Evolutionary conservation across 2,113 vertebrate genomes (phyloP), one percentile per base, ranked within the genome.

Genomic region (Ammodytes dubius): DNA sequence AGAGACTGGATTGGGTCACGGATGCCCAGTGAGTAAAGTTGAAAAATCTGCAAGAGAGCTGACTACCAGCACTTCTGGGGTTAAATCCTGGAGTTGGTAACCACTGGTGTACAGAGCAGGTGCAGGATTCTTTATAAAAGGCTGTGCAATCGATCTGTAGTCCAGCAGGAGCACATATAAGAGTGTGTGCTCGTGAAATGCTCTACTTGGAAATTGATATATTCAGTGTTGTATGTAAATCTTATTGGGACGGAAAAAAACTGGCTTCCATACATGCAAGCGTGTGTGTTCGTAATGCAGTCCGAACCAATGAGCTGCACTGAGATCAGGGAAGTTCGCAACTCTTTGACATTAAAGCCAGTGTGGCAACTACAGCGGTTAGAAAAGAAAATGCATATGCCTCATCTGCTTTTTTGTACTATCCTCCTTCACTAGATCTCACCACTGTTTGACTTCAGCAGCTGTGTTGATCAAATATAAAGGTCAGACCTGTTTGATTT

Each of bases 311-410:
- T 83, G 76, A 84, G 82, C 71, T 79, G 69, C 81, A 76, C 88
- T 74, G 82, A 89, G 89, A 93, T 93, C 94, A 91, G 92, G 90
- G 90, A 93, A 80, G 90, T 88, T 79, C 67, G 68, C 74, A 67
- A 58, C 75, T 86, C 77, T 79, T 79, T 72, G 70, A 86, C 77
- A 74, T 81, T 64, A 85, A 87, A 90, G 82, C 74, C 87, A 81
- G 77, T 58, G 87, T 88, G 81, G 88, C 71, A 80, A 79, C 60
- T 57, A 54, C 17, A 35, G 56, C 63, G 64, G 63, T 75, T 69
- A 53, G 82, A 88, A 74, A 69, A 81, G 52, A 81, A 27, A 85
- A 90, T 77, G 77, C 74, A 60, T 63, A 56, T 63, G 64, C 81
- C 76, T 92, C 81, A 81, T 89, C 82, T 85, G 80, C 71, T 88